phyloP scores from a whole-genome alignment of 1,140 invertebrate species.

The Trypoxylus dichotomus region DNA sequence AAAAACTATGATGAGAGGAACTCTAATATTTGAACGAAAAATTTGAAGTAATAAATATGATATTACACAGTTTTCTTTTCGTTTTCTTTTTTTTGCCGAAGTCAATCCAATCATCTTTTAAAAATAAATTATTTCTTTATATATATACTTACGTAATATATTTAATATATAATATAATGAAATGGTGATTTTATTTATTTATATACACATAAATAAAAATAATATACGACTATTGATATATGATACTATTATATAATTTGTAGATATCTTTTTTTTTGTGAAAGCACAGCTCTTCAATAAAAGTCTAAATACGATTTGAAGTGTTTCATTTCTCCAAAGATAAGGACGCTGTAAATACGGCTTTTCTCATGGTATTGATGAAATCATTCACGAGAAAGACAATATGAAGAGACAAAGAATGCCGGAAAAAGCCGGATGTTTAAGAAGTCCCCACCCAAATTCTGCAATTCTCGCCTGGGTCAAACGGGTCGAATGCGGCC shows the following conservation, averaged over 20 bases:
- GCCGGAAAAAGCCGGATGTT: no score
- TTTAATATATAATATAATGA: constrained; percentile 3
- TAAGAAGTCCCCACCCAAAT: no score
- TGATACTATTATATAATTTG: constrained; percentile 25
- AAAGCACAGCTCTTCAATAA: constrained; percentile 31
- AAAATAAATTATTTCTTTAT: background rate
- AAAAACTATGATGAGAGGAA: background rate
- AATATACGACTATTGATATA: background rate
- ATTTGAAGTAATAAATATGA: background rate
- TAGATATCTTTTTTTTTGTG: constrained; percentile 32
- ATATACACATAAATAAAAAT: constrained; percentile 10
- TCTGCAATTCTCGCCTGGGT: no score
- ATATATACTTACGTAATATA: constrained; percentile 5
- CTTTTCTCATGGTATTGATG: no score
- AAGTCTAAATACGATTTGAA: constrained; percentile 10
- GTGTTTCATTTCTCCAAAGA: background rate
- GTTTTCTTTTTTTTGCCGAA: background rate
- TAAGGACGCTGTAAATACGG: no score
- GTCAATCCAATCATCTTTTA: background rate
- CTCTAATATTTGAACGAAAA: constrained; percentile 2
- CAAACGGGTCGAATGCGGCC: no score
- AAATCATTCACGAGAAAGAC: no score
- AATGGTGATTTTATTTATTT: constrained; percentile 24
- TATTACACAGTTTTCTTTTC: constrained; percentile 2
- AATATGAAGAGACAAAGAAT: no score